Conservation (phyloP, 2,113 vertebrate genomes). For the Cheilinus undulatus region DNA sequence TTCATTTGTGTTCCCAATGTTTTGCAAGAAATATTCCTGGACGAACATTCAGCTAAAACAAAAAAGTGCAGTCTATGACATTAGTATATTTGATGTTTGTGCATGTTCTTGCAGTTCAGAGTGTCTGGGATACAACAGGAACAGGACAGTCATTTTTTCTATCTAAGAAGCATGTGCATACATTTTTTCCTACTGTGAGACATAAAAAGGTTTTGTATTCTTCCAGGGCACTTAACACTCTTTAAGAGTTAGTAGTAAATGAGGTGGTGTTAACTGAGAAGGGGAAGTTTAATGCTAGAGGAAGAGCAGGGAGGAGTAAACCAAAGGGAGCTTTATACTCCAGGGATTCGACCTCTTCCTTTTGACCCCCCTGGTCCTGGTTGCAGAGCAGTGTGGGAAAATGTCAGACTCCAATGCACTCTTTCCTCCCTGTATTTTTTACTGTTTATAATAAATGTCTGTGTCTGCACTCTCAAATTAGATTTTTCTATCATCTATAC, state of each 20-base stretch:
- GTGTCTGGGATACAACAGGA: not conserved
- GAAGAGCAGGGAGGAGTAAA: constrained; percentile 53
- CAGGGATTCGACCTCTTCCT: constrained; percentile 48
- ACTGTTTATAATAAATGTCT: constrained; percentile 21
- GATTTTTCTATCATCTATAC: not conserved
- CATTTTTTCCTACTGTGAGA: not conserved
- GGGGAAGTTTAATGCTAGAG: constrained; percentile 62
- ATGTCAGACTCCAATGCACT: constrained; percentile 22
- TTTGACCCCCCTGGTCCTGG: constrained; percentile 40
- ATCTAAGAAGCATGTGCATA: not conserved
- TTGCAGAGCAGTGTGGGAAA: constrained; percentile 69
- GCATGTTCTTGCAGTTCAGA: not conserved
- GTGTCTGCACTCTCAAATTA: not conserved
- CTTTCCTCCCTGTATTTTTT: constrained; percentile 9
- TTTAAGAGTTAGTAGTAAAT: constrained; percentile 59
- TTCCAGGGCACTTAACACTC: constrained; percentile 21
- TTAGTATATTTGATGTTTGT: not conserved
- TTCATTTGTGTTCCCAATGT: constrained; percentile 44
- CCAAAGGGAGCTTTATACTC: constrained; percentile 34
- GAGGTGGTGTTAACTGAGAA: constrained; percentile 54
- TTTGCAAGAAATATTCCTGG: constrained; percentile 53
- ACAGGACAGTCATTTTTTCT: not conserved
- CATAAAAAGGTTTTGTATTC: no score
- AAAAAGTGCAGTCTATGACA: constrained; percentile 3
- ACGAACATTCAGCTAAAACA: constrained; percentile 2